Conservation (phyloP, 2,888 invertebrate species). For the Apomyelois bistriatella region DNA sequence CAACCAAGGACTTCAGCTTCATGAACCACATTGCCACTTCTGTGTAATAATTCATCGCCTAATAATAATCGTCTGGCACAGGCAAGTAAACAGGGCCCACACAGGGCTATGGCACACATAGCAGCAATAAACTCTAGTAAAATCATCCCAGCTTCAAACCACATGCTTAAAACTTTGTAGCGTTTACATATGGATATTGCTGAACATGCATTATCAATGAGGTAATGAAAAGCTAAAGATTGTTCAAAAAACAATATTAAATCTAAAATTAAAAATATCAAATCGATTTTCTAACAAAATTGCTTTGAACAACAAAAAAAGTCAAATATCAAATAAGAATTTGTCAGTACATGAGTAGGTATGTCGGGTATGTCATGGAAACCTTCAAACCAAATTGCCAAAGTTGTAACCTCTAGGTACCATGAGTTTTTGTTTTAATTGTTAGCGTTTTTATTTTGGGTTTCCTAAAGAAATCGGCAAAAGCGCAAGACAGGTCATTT, state of each 20-base stretch:
- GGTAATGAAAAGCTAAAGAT: not conserved
- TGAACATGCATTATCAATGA: not conserved
- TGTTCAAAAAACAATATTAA: conserved; percentile 1
- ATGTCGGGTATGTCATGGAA: too few relatives aligned
- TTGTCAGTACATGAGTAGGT: too few relatives aligned
- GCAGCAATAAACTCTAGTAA: conserved; percentile 61
- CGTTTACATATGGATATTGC: conserved; percentile 18
- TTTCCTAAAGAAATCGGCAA: too few relatives aligned
- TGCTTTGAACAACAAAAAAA: too few relatives aligned
- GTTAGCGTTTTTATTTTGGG: too few relatives aligned
- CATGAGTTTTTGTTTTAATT: too few relatives aligned
- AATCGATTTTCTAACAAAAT: too few relatives aligned
- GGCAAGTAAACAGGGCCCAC: conserved; percentile 64
- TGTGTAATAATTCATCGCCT: conserved; percentile 55
- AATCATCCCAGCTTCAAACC: conserved; percentile 59
- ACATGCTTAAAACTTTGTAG: conserved; percentile 34
- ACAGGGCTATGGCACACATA: conserved; percentile 64
- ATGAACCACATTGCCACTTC: conserved; percentile 37
- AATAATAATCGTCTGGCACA: conserved; percentile 56
- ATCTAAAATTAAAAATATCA: not conserved
- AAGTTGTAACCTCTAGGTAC: too few relatives aligned
- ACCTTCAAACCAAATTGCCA: too few relatives aligned
- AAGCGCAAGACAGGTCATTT: too few relatives aligned
- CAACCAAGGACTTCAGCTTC: conserved; percentile 65
- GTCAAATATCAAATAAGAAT: too few relatives aligned